These are phyloP conservation scores for Avahi laniger DNA, from an alignment of 2,797 vertebrate species.

Conservation along the genomic window DNA sequence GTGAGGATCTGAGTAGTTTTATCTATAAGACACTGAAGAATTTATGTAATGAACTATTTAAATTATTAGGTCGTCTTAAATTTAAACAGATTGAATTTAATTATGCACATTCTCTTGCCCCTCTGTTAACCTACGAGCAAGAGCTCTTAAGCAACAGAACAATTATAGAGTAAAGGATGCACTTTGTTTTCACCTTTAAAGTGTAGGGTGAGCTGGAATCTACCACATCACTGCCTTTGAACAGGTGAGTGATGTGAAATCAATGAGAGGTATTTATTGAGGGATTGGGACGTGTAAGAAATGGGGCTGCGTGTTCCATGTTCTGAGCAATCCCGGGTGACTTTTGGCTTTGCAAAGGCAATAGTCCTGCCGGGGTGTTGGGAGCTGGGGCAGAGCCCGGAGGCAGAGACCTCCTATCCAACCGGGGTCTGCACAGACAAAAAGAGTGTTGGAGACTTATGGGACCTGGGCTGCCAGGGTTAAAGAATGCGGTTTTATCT, in stretches of 20 bases:
- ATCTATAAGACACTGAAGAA: neutral
- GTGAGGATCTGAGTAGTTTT: neutral
- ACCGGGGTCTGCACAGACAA: neutral
- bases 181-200: neutral
- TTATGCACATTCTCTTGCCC: neutral
- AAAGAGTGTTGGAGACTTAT: no score
- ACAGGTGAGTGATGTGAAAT: neutral
- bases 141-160: neutral
- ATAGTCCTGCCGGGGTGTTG: neutral
- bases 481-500: neutral
- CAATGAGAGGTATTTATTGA: neutral
- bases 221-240: neutral
- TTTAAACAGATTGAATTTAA: neutral
- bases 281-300: neutral
- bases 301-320: neutral
- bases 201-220: neutral
- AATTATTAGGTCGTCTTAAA: neutral
- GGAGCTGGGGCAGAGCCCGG: accelerated
- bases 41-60: neutral
- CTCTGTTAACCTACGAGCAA: neutral
- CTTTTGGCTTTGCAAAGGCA: neutral
- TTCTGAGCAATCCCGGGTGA: neutral
- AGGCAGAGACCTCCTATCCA: neutral
- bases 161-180: neutral
- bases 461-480: neutral